phyloP scores from a whole-genome alignment of 1,140 invertebrate species.

The Stratiolaelaps scimitus region DNA sequence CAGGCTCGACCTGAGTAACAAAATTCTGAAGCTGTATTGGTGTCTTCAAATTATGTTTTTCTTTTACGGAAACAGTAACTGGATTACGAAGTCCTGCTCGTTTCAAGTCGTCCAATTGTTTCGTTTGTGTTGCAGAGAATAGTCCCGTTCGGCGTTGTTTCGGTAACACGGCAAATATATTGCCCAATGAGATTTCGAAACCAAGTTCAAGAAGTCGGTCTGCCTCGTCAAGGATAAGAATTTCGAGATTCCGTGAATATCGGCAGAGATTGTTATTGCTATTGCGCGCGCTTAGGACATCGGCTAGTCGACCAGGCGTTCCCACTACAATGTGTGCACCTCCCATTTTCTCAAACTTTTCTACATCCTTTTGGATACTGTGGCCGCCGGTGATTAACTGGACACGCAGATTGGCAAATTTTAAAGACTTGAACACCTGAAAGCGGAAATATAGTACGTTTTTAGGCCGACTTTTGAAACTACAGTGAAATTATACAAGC shows the following conservation, averaged over 20 bases:
- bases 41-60: slow-evolving; percentile 48
- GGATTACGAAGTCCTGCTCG: slow-evolving; percentile 90
- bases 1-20: slow-evolving; percentile 39
- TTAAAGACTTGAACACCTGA: slow-evolving; percentile 43
- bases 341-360: slow-evolving; percentile 53
- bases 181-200: slow-evolving; percentile 69
- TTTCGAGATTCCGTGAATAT: slow-evolving; percentile 50
- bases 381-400: slow-evolving; percentile 68
- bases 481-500: no score
- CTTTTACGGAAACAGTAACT: slow-evolving; percentile 73
- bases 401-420: slow-evolving; percentile 40
- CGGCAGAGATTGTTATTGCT: slow-evolving; percentile 44
- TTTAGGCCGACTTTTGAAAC: no score
- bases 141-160: slow-evolving; percentile 84
- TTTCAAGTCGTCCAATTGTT: slow-evolving; percentile 78
- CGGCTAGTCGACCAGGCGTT: slow-evolving; percentile 81
- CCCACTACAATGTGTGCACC: slow-evolving; percentile 69
- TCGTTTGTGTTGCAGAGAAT: slow-evolving; percentile 97
- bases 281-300: slow-evolving; percentile 56
- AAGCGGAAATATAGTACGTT: no score
- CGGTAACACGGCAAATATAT: slow-evolving; percentile 77
- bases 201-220: slow-evolving; percentile 84
- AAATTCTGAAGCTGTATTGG: slow-evolving; percentile 15
- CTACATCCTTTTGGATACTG: slow-evolving; percentile 54
- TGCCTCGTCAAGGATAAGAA: slow-evolving; percentile 91